Evolutionary conservation across 1,140 invertebrate genomes (phyloP).

Genomic region (Drosophila malerkotliana): DNA sequence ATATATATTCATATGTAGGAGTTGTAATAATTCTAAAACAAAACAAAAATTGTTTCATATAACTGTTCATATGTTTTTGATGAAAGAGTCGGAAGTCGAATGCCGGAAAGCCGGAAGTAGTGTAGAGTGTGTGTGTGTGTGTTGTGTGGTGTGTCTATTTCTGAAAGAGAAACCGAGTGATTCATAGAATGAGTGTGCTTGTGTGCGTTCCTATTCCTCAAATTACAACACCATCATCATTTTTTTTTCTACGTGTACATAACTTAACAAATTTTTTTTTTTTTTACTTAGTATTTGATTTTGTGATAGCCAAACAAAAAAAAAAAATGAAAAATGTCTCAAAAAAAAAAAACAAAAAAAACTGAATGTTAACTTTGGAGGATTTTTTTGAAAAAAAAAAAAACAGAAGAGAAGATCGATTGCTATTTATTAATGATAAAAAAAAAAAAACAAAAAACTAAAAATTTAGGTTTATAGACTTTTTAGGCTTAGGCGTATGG

Average conservation of each 20-base stretch:
- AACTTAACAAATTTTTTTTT: conserved; percentile 15
- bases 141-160: conserved; percentile 7
- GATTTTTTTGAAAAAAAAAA: conserved; percentile 8
- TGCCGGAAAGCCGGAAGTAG: too few species aligned
- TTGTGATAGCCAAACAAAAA: conserved; percentile 65
- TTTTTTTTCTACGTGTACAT: conserved; percentile 16
- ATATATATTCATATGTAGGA: conserved; percentile 32
- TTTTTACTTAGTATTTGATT: conserved; percentile 74
- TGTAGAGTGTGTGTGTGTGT: neutral
- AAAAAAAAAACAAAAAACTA: neutral
- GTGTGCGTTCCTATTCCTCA: conserved; percentile 11
- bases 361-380: conserved; percentile 7
- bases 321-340: conserved; percentile 12
- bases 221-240: neutral
- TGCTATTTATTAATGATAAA: conserved; percentile 71
- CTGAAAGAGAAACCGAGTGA: neutral
- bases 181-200: neutral
- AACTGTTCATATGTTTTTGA: conserved; percentile 18
- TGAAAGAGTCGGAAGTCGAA: too few species aligned
- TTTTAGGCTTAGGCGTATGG: conserved; percentile 31
- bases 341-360: conserved; percentile 28
- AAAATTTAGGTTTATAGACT: conserved; percentile 18
- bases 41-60: too few species aligned
- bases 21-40: conserved; percentile 22
- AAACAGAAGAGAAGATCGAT: conserved; percentile 19